Evolutionary conservation across 2,113 vertebrate species (phyloP).

Genomic region (Baryphthengus martii): DNA sequence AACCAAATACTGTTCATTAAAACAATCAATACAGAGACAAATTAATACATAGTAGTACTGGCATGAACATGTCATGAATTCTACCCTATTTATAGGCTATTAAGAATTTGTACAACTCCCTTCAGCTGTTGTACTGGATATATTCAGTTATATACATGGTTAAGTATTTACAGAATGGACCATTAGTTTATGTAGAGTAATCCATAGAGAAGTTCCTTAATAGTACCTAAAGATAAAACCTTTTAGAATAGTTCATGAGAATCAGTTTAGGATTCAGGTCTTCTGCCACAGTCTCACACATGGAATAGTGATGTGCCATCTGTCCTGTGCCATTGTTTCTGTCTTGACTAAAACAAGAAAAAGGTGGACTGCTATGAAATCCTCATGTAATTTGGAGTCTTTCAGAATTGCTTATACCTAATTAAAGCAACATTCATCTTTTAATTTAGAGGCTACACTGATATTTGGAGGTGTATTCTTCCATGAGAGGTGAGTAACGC

Average conservation of each 20-base stretch:
- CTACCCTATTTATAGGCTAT: not conserved
- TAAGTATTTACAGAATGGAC: not conserved
- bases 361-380: not conserved
- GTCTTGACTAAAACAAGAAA: not conserved
- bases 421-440: not conserved
- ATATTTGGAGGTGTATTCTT: not conserved
- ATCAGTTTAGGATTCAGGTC: not conserved
- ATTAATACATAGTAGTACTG: not conserved
- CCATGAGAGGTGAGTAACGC: not conserved
- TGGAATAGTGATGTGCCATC: not conserved
- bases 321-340: not conserved
- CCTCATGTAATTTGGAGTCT: not conserved
- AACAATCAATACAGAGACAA: not conserved
- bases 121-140: not conserved
- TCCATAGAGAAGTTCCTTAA: not conserved
- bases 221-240: not conserved
- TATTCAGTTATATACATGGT: not conserved
- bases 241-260: not conserved
- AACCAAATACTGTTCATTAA: not conserved
- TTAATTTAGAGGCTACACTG: not conserved
- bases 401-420: not conserved
- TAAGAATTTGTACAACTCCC: not conserved
- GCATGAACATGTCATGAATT: not conserved
- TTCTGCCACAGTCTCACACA: fast-evolving
- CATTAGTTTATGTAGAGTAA: not conserved